Percentiles rank a stretch among this genome's conserved stretches.
These are phyloP conservation scores for Hymenopus coronatus DNA, from an alignment of 2,888 invertebrate genomes.

Conservation along the genomic window DNA sequence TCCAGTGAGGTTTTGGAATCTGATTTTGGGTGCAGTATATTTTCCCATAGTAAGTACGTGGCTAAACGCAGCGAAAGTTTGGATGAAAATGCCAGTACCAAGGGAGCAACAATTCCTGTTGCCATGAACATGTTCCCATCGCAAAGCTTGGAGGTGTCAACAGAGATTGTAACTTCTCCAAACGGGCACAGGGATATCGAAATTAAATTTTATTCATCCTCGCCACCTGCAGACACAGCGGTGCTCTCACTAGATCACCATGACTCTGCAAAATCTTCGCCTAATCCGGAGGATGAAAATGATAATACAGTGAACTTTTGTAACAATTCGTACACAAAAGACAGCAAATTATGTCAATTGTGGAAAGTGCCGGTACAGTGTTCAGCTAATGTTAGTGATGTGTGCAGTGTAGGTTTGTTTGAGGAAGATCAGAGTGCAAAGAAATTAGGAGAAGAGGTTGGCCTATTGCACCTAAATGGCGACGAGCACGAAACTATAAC, in stretches of 20 bases:
- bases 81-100: conserved; percentile 44
- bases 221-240: conserved; percentile 46
- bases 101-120: conserved; percentile 32
- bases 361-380: background rate
- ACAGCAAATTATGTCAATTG: background rate
- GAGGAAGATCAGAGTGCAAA: conserved; percentile 17
- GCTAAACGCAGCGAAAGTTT: background rate
- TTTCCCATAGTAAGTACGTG: background rate
- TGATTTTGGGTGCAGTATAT: background rate
- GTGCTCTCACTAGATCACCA: background rate
- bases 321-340: background rate
- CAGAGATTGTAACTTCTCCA: conserved; percentile 73
- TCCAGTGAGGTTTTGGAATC: background rate
- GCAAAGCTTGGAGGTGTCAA: conserved; percentile 62
- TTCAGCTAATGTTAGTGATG: conserved; percentile 1
- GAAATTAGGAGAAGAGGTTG: conserved; percentile 21
- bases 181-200: conserved; percentile 76
- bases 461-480: conserved; percentile 20
- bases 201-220: conserved; percentile 71
- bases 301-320: background rate
- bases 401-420: background rate
- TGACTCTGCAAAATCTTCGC: background rate
- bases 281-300: background rate
- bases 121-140: conserved; percentile 1
- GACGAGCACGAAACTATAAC: background rate